phyloP scores from a whole-genome alignment of 2,797 vertebrate species.

The Simalia tracyae region DNA sequence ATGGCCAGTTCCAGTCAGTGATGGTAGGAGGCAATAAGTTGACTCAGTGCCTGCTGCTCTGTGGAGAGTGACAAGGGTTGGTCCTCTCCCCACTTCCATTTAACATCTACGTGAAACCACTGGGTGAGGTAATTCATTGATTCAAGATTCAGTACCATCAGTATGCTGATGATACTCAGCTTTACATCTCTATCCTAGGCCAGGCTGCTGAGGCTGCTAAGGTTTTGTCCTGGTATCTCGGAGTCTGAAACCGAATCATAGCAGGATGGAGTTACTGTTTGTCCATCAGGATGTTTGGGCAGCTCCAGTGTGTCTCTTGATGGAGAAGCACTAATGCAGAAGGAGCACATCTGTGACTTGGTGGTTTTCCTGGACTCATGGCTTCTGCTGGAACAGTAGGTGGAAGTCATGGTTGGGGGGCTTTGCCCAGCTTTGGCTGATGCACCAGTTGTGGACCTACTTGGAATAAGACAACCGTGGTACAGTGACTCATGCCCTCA shows the following conservation, averaged over 20 bases:
- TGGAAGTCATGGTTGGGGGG: not conserved
- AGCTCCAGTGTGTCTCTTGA: not conserved
- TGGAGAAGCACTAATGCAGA: not conserved
- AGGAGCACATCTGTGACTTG: not conserved
- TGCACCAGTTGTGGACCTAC: not conserved
- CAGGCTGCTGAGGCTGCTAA: not conserved
- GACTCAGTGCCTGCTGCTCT: not conserved
- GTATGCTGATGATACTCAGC: not conserved
- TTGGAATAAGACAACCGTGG: not conserved
- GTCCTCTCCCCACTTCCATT: not conserved
- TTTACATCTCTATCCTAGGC: not conserved
- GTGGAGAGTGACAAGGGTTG: not conserved
- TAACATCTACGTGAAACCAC: not conserved
- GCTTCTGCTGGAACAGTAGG: not conserved
- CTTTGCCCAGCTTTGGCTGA: not conserved
- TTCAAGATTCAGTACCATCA: not conserved
- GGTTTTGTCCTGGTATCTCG: not conserved
- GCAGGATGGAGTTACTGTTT: not conserved
- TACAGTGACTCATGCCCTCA: not conserved
- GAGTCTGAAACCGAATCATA: not conserved
- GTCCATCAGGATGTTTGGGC: too few relatives aligned
- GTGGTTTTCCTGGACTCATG: not conserved
- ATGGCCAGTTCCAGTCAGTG: not conserved
- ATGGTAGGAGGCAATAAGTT: not conserved
- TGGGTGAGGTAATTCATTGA: not conserved